A percentile compares a stretch with the other conserved stretches of the same genome.
phyloP scores from a whole-genome alignment of 2,113 vertebrate species.

The Cathartes aura region DNA sequence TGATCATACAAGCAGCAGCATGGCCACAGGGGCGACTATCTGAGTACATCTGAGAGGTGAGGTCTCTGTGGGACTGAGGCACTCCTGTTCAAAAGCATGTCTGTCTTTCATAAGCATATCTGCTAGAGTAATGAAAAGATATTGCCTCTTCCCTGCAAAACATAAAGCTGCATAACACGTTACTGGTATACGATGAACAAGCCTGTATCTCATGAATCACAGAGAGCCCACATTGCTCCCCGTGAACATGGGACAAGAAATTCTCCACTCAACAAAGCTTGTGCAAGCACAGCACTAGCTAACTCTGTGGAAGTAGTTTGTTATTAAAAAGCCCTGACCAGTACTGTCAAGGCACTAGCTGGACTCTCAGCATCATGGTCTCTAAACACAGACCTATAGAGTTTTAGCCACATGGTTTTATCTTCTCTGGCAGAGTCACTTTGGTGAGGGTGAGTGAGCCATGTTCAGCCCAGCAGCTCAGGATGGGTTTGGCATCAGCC shows the following conservation, averaged over 20 bases:
- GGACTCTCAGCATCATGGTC: not conserved
- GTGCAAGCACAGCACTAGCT: not conserved
- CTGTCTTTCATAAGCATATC: not conserved
- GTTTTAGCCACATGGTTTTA: not conserved
- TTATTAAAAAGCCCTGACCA: not conserved
- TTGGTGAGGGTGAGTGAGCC: not conserved
- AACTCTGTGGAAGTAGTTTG: not conserved
- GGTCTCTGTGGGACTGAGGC: not conserved
- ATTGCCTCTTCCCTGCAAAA: not conserved
- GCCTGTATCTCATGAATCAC: rapidly evolving
- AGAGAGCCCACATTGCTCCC: not conserved
- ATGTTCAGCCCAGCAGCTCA: not conserved
- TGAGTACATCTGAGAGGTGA: rapidly evolving
- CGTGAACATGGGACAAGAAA: rapidly evolving
- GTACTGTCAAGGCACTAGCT: not conserved
- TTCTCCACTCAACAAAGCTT: not conserved
- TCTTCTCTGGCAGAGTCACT: not conserved
- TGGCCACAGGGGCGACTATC: rapidly evolving
- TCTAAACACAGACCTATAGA: not conserved
- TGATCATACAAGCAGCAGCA: not conserved
- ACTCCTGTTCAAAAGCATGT: rapidly evolving
- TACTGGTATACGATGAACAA: rapidly evolving
- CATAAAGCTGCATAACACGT: rapidly evolving
- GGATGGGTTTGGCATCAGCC: not conserved
- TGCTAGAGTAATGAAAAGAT: not conserved